Conservation (phyloP, 2,797 vertebrate species). For the Sorex maritimensis region DNA sequence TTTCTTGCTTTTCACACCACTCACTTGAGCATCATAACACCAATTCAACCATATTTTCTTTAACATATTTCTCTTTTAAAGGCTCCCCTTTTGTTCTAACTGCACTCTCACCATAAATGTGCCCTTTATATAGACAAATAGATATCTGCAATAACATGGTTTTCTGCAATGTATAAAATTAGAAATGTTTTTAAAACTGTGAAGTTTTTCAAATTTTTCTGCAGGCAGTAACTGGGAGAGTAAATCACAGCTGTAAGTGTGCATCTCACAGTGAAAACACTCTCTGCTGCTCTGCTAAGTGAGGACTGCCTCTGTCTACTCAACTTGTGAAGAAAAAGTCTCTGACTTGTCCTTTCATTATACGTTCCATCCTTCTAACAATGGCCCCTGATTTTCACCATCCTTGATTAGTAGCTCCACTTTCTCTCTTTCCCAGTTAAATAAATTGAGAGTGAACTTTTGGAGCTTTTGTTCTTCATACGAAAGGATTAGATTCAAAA, state of each 20-base stretch:
- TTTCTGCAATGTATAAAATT: not conserved
- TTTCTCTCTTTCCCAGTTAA: constrained; percentile 44
- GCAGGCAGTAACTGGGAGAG: not conserved
- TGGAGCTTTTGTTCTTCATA: not conserved
- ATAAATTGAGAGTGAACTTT: not conserved
- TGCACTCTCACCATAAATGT: constrained; percentile 2
- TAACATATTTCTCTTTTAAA: not conserved
- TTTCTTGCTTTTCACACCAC: not conserved
- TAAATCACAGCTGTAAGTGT: not conserved
- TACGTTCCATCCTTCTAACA: not conserved
- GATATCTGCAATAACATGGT: not conserved
- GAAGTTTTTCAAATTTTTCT: not conserved
- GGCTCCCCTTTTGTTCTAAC: not conserved
- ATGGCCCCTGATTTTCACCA: not conserved
- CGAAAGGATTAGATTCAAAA: constrained; percentile 36
- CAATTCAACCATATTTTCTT: too few species aligned
- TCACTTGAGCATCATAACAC: too few species aligned
- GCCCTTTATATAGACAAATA: not conserved
- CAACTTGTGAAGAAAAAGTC: not conserved
- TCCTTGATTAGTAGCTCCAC: not conserved
- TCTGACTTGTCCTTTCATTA: not conserved
- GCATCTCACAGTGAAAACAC: not conserved
- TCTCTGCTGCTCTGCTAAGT: not conserved
- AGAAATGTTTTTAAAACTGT: not conserved
- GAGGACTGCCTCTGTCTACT: too few species aligned